phyloP scores from a whole-genome alignment of 2,113 vertebrate genomes.

The Syngnathus typhle region DNA sequence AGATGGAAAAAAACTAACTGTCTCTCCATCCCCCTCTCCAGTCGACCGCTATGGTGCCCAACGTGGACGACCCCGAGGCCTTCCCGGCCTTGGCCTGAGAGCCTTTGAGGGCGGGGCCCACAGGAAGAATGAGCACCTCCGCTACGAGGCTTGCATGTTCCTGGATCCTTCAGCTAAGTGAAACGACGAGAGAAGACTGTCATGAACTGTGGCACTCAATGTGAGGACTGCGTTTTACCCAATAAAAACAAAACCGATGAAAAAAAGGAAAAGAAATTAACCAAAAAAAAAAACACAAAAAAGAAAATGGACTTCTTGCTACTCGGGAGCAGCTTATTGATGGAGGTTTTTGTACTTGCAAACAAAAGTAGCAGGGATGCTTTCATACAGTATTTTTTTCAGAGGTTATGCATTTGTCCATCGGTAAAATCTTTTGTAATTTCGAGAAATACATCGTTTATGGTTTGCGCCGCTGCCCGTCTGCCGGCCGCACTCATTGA shows the following conservation, averaged over 20 bases:
- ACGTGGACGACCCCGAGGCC: slow-evolving; percentile 98
- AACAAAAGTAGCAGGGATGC: slow-evolving; percentile 97
- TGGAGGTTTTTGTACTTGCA: slow-evolving; percentile 99
- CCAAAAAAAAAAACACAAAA: slow-evolving; percentile 46
- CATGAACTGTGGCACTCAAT: slow-evolving; percentile 95
- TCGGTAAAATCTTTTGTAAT: slow-evolving; percentile 95
- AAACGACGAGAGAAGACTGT: slow-evolving; percentile 83
- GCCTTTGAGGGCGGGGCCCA: background rate
- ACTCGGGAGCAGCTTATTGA: slow-evolving; percentile 96
- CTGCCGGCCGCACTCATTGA: slow-evolving; percentile 48
- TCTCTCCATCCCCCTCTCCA: slow-evolving; percentile 33
- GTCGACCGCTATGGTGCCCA: slow-evolving; percentile 88
- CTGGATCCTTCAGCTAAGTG: slow-evolving; percentile 94
- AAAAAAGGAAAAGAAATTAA: slow-evolving; percentile 66
- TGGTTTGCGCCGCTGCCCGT: slow-evolving; percentile 63
- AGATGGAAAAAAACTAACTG: background rate
- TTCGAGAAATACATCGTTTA: slow-evolving; percentile 90
- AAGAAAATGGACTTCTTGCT: slow-evolving; percentile 96
- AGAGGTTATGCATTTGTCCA: slow-evolving; percentile 98
- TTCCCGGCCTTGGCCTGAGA: slow-evolving; percentile 96
- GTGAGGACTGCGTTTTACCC: slow-evolving; percentile 99
- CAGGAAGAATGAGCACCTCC: slow-evolving; percentile 86
- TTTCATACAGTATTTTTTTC: slow-evolving; percentile 98
- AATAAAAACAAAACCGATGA: slow-evolving; percentile 80
- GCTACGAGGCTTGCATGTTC: slow-evolving; percentile 99